Base-by-base conservation (phyloP, 2,888 invertebrate genomes). In the Rhodophaea formosa region DNA sequence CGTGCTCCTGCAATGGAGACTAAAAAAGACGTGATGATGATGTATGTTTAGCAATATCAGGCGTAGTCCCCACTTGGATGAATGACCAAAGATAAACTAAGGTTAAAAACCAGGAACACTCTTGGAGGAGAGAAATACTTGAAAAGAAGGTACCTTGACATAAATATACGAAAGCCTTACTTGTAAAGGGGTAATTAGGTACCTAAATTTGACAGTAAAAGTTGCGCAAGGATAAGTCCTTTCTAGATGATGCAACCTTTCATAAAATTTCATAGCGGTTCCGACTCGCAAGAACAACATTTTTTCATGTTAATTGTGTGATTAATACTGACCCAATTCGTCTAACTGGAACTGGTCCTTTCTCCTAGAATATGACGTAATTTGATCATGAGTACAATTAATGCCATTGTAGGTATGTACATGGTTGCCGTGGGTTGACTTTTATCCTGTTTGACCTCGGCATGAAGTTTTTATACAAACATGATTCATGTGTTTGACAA, bases 211-310 rank as follows among this genome's bases (percentile, higher is more conserved):
- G 57, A 52, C 29, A 66, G 57, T 57, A 68, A 70, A 69, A 67
- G 66, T 72, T 74, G 67, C 68, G 73, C 80, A 83, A 83, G 80
- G 78, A 78, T 79, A 77, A 77, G 72, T 75, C 82, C 82, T 83
- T 83, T 82, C 82, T 80, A 79, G 58, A 74, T 85, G 84, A 85
- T 68, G 84, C 82, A 85, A 84, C 67, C 71, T 75, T 72, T 68
- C 70, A 70, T 75, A 64, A 63, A 66, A 67, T 85, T 83, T 76
- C 83, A 74, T 75, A 75, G 72, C 70, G 74, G 69, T 71, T 70
- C 47, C 52, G 30, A 52, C 12, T 23, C 42, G 52, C 39, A 46
- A 56, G 12, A 30, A 46, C 53, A 23, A 42, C 53, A 58, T 58
- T 46, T 58, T 57, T 44, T 47, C 30, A 23, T 57, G 42, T 44